These are phyloP conservation scores for Eubasilissa regina DNA, from an alignment of 1,140 invertebrate species.

Conservation along the genomic window DNA sequence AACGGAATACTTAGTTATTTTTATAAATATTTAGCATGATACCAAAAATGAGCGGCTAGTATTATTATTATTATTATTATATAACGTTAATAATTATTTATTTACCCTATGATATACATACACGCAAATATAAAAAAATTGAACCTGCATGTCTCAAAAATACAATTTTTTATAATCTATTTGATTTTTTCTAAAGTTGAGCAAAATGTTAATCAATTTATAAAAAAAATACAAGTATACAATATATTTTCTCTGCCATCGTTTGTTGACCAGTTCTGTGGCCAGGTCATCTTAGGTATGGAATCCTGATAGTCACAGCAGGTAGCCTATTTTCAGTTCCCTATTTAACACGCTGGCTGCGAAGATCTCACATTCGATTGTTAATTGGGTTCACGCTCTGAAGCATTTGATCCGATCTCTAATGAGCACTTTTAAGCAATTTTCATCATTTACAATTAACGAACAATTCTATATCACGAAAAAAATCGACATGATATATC, in stretches of 20 bases:
- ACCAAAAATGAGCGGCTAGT: too few relatives aligned
- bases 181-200: too few relatives aligned
- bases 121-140: too few relatives aligned
- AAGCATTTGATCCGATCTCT: slow-evolving; percentile 50
- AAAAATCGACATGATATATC: slow-evolving; percentile 28
- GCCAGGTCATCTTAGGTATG: slow-evolving; percentile 20
- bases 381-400: slow-evolving; percentile 56
- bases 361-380: slow-evolving; percentile 49
- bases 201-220: not conserved
- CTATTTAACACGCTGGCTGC: slow-evolving; percentile 41
- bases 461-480: slow-evolving; percentile 30
- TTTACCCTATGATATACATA: too few relatives aligned
- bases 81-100: too few relatives aligned
- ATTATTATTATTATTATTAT: too few relatives aligned
- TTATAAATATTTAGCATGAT: too few relatives aligned
- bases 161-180: too few relatives aligned
- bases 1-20: too few relatives aligned
- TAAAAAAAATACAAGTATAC: too few relatives aligned
- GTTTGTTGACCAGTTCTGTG: slow-evolving; percentile 11
- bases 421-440: slow-evolving; percentile 53
- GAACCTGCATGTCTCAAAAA: too few relatives aligned
- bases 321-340: slow-evolving; percentile 49
- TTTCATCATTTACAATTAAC: slow-evolving; percentile 55
- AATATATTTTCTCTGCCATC: too few relatives aligned
- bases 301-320: slow-evolving; percentile 48